A percentile compares a stretch with the other conserved stretches of the same genome.
Conservation (phyloP, 2,888 invertebrate species). For the Cacoxenus indagator region DNA sequence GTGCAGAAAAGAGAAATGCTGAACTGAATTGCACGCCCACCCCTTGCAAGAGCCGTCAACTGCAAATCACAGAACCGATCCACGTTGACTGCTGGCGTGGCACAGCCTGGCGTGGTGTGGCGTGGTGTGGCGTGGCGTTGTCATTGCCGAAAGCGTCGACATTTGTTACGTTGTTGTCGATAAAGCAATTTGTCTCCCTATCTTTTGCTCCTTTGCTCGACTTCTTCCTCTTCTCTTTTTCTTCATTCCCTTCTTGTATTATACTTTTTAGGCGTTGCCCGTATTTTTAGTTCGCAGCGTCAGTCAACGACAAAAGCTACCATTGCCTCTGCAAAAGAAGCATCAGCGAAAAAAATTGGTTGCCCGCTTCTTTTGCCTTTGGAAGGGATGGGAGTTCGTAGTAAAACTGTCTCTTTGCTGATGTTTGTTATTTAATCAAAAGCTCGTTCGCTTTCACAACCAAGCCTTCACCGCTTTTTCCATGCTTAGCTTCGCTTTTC, state of each 20-base stretch:
- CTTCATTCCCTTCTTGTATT: slow-evolving; percentile 43
- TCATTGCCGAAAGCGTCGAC: slow-evolving; percentile 61
- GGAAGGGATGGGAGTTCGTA: no score
- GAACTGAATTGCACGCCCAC: no score
- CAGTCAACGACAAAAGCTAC: slow-evolving; percentile 26
- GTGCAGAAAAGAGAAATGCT: not conserved
- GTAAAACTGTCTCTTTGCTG: slow-evolving; percentile 59
- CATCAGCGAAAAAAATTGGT: slow-evolving; percentile 34
- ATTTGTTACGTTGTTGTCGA: slow-evolving; percentile 62
- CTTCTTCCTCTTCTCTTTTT: slow-evolving; percentile 18
- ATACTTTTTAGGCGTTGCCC: slow-evolving; percentile 28
- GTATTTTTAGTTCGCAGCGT: slow-evolving; percentile 42
- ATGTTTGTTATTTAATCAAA: slow-evolving; percentile 49
- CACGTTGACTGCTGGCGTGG: no score
- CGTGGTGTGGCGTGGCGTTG: slow-evolving; percentile 48
- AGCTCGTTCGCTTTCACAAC: slow-evolving; percentile 5
- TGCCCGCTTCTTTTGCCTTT: no score
- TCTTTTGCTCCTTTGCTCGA: slow-evolving; percentile 26
- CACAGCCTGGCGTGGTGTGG: no score
- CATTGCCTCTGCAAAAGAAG: no score
- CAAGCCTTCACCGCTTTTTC: no score
- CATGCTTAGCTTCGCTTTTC: no score
- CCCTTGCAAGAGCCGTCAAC: no score
- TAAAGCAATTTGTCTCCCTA: slow-evolving; percentile 57
- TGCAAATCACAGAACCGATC: no score